Percentiles rank a stretch among this genome's conserved stretches.
Conservation (phyloP, 2,113 vertebrate genomes). For the Mormoops blainvillei region DNA sequence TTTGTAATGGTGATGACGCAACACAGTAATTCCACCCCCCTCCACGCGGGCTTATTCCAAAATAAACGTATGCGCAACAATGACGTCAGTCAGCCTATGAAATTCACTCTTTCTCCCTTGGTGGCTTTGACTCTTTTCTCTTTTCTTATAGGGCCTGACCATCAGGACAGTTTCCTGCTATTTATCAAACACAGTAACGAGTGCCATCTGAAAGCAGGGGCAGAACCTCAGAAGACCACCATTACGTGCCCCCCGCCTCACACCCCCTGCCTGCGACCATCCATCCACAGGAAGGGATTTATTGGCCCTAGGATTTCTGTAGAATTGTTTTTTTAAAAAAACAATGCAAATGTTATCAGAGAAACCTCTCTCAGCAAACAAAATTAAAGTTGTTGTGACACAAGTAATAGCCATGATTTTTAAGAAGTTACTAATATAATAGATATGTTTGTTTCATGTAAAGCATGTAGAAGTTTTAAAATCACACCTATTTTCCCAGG, state of each 20-base stretch:
- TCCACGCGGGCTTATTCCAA: not conserved
- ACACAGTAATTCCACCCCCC: slow-evolving; percentile 17
- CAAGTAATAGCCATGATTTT: not conserved
- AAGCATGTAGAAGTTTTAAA: not conserved
- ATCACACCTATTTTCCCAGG: not conserved
- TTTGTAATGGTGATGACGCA: not conserved
- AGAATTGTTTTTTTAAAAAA: not conserved
- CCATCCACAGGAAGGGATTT: not conserved
- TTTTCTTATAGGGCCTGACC: not conserved
- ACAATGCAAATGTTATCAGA: not conserved
- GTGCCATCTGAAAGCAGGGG: not conserved
- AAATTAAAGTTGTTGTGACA: not conserved
- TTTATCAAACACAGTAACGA: not conserved
- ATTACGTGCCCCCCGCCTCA: not conserved
- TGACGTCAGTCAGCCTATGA: not conserved
- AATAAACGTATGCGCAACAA: not conserved
- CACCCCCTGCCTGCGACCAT: not conserved
- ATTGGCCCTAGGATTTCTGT: not conserved
- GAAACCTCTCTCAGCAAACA: not conserved
- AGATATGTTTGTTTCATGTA: not conserved
- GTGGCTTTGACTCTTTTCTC: not conserved
- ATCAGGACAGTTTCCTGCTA: not conserved
- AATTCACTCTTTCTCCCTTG: not conserved
- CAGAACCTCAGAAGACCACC: not conserved
- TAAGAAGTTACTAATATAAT: not conserved